phyloP scores from a whole-genome alignment of 2,113 vertebrate genomes.

The Mugil cephalus region DNA sequence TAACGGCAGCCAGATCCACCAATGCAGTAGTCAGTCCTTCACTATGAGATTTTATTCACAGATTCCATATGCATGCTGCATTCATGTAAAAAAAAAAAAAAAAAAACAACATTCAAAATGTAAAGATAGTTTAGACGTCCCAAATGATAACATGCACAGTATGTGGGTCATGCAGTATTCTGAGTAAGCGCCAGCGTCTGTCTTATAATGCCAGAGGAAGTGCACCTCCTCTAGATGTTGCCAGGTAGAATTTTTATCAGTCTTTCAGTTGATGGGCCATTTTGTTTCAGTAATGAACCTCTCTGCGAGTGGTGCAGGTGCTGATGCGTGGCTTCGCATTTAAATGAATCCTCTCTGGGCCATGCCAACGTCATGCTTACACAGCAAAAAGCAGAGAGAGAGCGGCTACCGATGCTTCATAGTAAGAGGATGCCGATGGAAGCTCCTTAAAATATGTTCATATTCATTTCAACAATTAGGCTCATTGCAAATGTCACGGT shows the following conservation, averaged over 20 bases:
- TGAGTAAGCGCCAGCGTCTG: conserved; percentile 5
- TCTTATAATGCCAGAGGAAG: conserved; percentile 8
- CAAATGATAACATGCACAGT: conserved; percentile 12
- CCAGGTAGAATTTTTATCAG: conserved; percentile 39
- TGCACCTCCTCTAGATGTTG: conserved; percentile 29
- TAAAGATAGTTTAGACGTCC: not conserved
- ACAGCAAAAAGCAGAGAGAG: conserved; percentile 49
- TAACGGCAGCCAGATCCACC: conserved; percentile 39
- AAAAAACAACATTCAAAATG: conserved; percentile 3
- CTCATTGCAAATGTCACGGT: conserved; percentile 4
- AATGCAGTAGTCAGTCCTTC: conserved; percentile 26
- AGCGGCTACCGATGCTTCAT: conserved; percentile 19
- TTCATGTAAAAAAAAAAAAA: conserved; percentile 2
- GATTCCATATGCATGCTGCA: conserved; percentile 7
- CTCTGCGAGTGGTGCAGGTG: conserved; percentile 58
- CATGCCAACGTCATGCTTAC: conserved; percentile 59
- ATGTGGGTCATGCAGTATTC: conserved; percentile 12
- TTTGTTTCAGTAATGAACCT: conserved; percentile 62
- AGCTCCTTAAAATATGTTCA: not conserved
- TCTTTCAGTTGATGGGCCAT: conserved; percentile 47
- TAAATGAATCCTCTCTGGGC: conserved; percentile 56
- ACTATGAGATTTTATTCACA: not conserved
- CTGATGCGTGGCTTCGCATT: conserved; percentile 63
- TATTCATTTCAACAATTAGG: not conserved
- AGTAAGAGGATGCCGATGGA: conserved; percentile 7